phyloP scores from a whole-genome alignment of 1,140 invertebrate genomes.

The Paramacrobiotus metropolitanus region DNA sequence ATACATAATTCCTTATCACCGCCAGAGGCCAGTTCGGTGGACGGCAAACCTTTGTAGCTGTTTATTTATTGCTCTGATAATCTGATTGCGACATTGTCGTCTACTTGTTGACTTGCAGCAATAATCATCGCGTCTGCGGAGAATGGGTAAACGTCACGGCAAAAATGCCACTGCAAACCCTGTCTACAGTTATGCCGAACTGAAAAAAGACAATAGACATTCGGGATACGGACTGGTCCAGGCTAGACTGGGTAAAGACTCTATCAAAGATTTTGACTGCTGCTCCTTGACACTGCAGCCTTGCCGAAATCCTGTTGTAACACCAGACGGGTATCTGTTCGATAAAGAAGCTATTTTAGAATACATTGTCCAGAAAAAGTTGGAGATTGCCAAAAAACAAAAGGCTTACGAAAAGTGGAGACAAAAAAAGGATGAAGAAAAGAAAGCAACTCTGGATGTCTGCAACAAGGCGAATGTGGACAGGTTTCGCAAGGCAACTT shows the following conservation, averaged over 20 bases:
- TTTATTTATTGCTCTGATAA: too few species aligned
- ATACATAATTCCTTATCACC: too few species aligned
- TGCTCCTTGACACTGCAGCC: conserved; percentile 90
- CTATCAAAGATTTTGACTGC: conserved; percentile 91
- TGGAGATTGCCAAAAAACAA: conserved; percentile 59
- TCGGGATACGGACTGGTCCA: conserved; percentile 30
- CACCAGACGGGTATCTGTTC: conserved; percentile 75
- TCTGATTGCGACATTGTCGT: too few species aligned
- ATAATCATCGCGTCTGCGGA: too few species aligned
- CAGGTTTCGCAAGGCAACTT: conserved; percentile 11
- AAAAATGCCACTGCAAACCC: conserved; percentile 92
- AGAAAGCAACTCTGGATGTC: background rate
- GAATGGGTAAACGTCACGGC: conserved; percentile 44
- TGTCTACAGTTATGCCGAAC: conserved; percentile 95
- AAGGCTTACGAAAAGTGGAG: conserved; percentile 75
- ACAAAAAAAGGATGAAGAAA: conserved; percentile 12
- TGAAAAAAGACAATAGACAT: conserved; percentile 73
- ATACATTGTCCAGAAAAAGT: conserved; percentile 85
- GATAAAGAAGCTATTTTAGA: conserved; percentile 92
- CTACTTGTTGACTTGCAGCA: too few species aligned
- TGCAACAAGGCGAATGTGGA: background rate
- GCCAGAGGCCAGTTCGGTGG: too few species aligned
- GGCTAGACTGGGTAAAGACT: conserved; percentile 70
- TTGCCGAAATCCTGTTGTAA: conserved; percentile 63
- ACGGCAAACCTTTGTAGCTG: too few species aligned